Conservation (phyloP, 2,797 vertebrate species). For the Pagetopsis macropterus region DNA sequence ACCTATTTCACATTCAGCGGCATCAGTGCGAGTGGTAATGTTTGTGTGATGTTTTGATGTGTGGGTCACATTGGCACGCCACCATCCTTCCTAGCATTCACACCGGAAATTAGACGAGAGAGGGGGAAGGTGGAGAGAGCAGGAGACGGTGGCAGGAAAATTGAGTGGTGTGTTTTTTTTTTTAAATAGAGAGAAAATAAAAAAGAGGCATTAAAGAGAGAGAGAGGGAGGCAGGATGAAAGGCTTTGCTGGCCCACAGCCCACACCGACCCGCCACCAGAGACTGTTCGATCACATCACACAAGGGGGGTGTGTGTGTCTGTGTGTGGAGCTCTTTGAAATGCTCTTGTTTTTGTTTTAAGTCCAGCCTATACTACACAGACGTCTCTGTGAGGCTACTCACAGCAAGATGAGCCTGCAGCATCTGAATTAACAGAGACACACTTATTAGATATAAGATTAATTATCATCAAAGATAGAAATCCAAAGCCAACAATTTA, state of each 20-base stretch:
- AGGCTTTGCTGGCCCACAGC: conserved; percentile 51
- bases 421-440: conserved; percentile 27
- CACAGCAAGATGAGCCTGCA: conserved; percentile 22
- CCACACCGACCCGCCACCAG: conserved; percentile 42
- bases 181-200: conserved; percentile 2
- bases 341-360: conserved; percentile 32
- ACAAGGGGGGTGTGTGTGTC: conserved; percentile 43
- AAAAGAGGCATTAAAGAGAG: conserved; percentile 13
- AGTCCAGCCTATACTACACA: conserved; percentile 31
- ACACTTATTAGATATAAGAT: not conserved
- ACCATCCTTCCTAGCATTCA: conserved; percentile 29
- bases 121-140: not conserved
- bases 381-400: conserved; percentile 38
- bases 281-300: conserved; percentile 40
- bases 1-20: conserved; percentile 59
- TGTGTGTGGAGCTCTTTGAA: conserved; percentile 39
- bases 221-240: conserved; percentile 43
- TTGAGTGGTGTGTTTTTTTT: not conserved
- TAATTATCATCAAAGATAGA: not conserved
- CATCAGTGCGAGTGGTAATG: conserved; percentile 7
- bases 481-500: not conserved
- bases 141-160: conserved; percentile 27
- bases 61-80: conserved; percentile 31
- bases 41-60: conserved; percentile 17
- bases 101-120: conserved; percentile 45